phyloP scores from a whole-genome alignment of 2,888 invertebrate genomes.

The Argyresthia albistria region DNA sequence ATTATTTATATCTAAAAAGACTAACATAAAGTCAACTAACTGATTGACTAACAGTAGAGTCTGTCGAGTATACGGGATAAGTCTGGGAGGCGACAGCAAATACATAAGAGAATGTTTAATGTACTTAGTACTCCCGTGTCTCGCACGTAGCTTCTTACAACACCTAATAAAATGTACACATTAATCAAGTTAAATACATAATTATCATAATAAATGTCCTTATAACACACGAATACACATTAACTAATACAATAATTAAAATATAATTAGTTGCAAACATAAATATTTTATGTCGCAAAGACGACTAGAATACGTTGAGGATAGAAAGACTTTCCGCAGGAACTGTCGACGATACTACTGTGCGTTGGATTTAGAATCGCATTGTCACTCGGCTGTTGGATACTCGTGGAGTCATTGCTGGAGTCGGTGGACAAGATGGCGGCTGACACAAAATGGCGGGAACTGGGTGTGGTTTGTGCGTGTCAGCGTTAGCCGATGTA shows the following conservation, averaged over 20 bases:
- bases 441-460: conserved; percentile 33
- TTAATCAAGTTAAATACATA: conserved; percentile 38
- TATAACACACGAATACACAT: conserved; percentile 35
- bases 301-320: conserved; percentile 73
- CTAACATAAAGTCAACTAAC: conserved; percentile 30
- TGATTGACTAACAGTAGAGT: not conserved
- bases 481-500: conserved; percentile 78
- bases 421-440: conserved; percentile 23
- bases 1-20: conserved; percentile 23
- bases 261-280: conserved; percentile 63
- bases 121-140: conserved; percentile 52
- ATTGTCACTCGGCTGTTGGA: conserved; percentile 29
- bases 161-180: conserved; percentile 49
- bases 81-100: conserved; percentile 46
- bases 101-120: conserved; percentile 27
- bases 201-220: conserved; percentile 45
- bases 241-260: conserved; percentile 30
- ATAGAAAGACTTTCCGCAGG: conserved; percentile 44
- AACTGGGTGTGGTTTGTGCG: conserved; percentile 26
- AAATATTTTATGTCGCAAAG: conserved; percentile 54
- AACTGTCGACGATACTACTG: conserved; percentile 50
- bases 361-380: conserved; percentile 21
- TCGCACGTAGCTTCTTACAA: conserved; percentile 20
- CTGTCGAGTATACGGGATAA: conserved; percentile 5
- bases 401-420: conserved; percentile 12